phyloP scores from a whole-genome alignment of 1,140 invertebrate genomes.

The Spodoptera frugiperda region DNA sequence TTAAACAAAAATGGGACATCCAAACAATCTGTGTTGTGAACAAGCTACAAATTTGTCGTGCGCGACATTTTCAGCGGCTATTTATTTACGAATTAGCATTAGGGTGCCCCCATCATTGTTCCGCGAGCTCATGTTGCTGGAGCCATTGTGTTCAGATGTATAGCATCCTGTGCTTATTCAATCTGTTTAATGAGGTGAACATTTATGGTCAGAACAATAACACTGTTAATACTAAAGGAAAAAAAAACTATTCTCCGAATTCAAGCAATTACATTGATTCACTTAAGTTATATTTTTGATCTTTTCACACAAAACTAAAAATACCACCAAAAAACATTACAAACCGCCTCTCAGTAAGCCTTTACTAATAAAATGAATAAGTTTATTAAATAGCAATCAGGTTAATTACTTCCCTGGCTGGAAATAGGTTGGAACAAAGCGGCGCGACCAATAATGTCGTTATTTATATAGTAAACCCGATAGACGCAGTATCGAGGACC shows the following conservation, averaged over 20 bases:
- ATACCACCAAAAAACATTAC: no score
- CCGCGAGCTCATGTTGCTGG: neutral
- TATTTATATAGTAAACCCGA: slow-evolving; percentile 3
- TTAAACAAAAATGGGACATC: slow-evolving; percentile 53
- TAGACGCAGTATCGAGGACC: neutral
- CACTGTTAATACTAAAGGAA: no score
- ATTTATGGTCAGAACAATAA: neutral
- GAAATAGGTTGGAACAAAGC: slow-evolving; percentile 1
- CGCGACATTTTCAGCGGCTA: slow-evolving; percentile 29
- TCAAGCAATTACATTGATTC: no score
- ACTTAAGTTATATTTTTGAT: neutral
- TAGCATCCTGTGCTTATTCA: neutral
- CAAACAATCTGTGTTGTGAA: slow-evolving; percentile 49
- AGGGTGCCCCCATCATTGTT: slow-evolving; percentile 2
- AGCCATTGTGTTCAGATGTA: slow-evolving; percentile 1
- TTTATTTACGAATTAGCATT: slow-evolving; percentile 45
- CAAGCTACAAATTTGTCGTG: slow-evolving; percentile 45
- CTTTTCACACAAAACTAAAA: neutral
- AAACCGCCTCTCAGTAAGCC: neutral
- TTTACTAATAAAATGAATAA: neutral
- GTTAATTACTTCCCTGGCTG: slow-evolving; percentile 1
- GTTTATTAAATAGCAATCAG: slow-evolving; percentile 1
- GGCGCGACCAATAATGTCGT: neutral
- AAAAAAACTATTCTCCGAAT: no score
- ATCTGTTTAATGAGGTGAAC: neutral